phyloP scores from a whole-genome alignment of 92 coral and sea anemone species.

The Epizoanthus rinbou region DNA sequence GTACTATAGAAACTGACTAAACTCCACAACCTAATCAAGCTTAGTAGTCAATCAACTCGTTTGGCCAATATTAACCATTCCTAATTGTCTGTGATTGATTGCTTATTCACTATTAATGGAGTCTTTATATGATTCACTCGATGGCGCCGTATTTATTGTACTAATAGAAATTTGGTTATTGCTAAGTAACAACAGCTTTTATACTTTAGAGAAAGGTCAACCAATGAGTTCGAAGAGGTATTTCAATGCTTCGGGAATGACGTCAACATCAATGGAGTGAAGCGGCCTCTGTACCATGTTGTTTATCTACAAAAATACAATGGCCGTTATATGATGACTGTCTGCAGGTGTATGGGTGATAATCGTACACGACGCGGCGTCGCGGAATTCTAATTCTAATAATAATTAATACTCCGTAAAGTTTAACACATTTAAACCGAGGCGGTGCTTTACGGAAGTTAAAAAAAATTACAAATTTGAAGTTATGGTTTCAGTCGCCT shows the following conservation, averaged over 20 bases:
- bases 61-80: neutral
- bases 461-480: too few relatives aligned
- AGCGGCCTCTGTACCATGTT: neutral
- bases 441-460: neutral
- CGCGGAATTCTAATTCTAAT: too few relatives aligned
- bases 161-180: neutral
- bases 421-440: too few relatives aligned
- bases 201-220: neutral
- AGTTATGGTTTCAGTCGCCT: neutral
- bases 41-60: neutral
- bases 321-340: neutral
- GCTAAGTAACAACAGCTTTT: conserved; percentile 12
- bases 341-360: neutral
- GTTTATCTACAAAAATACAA: conserved; percentile 1
- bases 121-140: neutral
- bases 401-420: too few relatives aligned
- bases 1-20: neutral
- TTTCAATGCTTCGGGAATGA: neutral
- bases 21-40: neutral
- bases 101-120: conserved; percentile 5
- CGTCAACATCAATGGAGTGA: neutral
- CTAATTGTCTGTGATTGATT: neutral
- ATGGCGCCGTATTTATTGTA: conserved; percentile 14
- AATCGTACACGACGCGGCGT: too few relatives aligned
- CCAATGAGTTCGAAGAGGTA: conserved; percentile 3